These are phyloP conservation scores for Calosoma granatense DNA, from an alignment of 1,140 invertebrate species.

Conservation along the genomic window DNA sequence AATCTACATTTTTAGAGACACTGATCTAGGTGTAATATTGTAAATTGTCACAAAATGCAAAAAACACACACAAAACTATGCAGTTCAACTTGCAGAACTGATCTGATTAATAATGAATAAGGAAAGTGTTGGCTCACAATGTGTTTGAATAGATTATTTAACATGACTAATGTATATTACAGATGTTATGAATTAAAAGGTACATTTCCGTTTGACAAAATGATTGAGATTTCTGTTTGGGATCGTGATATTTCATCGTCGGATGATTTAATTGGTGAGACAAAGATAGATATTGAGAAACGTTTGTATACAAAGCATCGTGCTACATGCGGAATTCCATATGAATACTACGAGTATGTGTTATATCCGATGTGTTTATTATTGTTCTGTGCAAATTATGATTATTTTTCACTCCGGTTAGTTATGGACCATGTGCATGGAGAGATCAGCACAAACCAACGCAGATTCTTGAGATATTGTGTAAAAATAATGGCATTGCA, in stretches of 20 bases:
- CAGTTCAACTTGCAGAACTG: too few species aligned
- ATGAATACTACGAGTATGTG: constrained; percentile 54
- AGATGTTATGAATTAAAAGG: constrained; percentile 70
- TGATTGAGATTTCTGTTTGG: constrained; percentile 60
- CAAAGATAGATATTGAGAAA: constrained; percentile 78
- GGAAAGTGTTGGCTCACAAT: too few species aligned
- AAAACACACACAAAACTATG: too few species aligned
- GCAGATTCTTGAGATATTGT: constrained; percentile 61
- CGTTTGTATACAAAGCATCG: constrained; percentile 70
- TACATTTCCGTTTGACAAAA: constrained; percentile 61
- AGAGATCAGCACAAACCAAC: constrained; percentile 63
- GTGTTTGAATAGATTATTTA: too few species aligned
- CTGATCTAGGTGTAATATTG: too few species aligned
- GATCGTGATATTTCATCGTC: constrained; percentile 59
- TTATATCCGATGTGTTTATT: too few species aligned
- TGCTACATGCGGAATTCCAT: constrained; percentile 63
- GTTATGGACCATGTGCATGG: constrained; percentile 66
- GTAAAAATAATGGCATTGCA: constrained; percentile 50
- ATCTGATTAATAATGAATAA: too few species aligned
- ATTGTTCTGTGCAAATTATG: too few species aligned
- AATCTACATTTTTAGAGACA: too few species aligned
- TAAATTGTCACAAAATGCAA: too few species aligned
- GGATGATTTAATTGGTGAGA: constrained; percentile 79
- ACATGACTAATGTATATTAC: too few species aligned
- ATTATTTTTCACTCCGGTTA: too few species aligned